A percentile compares a stretch with the other conserved stretches of the same genome.
Conservation (phyloP, 2,113 vertebrate species). For the Panurus biarmicus region DNA sequence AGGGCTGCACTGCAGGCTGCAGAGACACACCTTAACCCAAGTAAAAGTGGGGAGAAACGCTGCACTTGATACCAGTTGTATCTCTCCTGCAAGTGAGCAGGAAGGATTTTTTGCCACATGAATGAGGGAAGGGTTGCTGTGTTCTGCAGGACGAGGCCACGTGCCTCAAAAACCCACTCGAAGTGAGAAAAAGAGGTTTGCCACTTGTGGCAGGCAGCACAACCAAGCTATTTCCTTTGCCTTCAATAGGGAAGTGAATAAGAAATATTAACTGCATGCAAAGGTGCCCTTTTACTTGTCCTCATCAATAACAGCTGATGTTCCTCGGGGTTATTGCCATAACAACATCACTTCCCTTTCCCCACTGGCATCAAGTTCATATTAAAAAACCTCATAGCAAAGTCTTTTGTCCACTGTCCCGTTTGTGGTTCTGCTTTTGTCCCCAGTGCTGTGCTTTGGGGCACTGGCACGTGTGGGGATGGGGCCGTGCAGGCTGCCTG, state of each 20-base stretch:
- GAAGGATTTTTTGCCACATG: neutral
- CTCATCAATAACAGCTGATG: neutral
- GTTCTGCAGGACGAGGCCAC: fast-evolving
- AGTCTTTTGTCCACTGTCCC: neutral
- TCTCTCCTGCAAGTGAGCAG: neutral
- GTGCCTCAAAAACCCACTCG: neutral
- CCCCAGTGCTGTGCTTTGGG: fast-evolving
- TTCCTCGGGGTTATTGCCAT: neutral
- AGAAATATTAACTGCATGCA: neutral
- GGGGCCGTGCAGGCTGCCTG: neutral
- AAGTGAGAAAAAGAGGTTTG: neutral
- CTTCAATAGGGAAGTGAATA: neutral
- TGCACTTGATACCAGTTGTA: neutral
- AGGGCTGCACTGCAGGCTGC: neutral
- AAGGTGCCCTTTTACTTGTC: neutral
- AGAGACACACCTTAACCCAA: neutral
- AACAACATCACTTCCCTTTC: neutral
- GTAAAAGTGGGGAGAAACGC: neutral
- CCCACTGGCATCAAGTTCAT: neutral
- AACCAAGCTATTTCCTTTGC: neutral
- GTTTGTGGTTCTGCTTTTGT: neutral
- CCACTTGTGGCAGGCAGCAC: neutral
- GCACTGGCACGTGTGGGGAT: fast-evolving
- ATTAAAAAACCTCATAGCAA: neutral
- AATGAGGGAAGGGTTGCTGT: neutral